These are phyloP conservation scores for Oncorhynchus masou DNA, from an alignment of 2,113 vertebrate genomes.

Conservation along the genomic window DNA sequence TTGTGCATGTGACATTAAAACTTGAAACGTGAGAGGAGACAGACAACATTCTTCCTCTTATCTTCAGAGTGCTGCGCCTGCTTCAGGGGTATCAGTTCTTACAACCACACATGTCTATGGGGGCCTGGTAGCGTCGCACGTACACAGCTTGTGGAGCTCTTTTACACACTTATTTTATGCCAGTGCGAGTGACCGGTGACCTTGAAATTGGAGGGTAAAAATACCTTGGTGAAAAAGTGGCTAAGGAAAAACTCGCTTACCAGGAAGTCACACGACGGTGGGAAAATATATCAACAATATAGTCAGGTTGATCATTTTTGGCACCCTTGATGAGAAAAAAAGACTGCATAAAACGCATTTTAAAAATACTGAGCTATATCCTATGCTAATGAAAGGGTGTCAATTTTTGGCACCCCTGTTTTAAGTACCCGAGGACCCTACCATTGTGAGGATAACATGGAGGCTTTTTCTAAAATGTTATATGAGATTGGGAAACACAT, in stretches of 20 bases:
- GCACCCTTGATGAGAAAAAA: too few species aligned
- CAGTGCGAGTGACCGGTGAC: conserved; percentile 2
- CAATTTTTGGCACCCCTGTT: too few species aligned
- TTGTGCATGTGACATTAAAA: too few species aligned
- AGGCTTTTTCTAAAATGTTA: too few species aligned
- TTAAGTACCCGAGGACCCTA: too few species aligned
- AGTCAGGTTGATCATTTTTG: neutral
- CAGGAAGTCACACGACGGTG: conserved; percentile 29
- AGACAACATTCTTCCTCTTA: conserved; percentile 25
- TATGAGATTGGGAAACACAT: too few species aligned
- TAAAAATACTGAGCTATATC: too few species aligned
- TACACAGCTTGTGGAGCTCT: neutral
- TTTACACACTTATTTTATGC: neutral
- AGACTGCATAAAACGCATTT: too few species aligned
- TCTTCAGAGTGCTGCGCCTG: conserved; percentile 3
- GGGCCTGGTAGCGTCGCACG: neutral
- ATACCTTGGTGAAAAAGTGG: conserved; percentile 31
- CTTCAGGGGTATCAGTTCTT: neutral
- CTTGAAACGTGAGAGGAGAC: neutral
- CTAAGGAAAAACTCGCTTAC: conserved; percentile 15
- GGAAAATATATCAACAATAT: conserved; percentile 18
- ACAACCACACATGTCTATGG: conserved; percentile 17
- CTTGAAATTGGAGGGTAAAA: conserved; percentile 37
- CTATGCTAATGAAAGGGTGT: too few species aligned
- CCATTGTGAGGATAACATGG: too few species aligned